Evolutionary conservation across 2,797 vertebrate genomes (phyloP).

Genomic region (Ctenosaura bakeri): DNA sequence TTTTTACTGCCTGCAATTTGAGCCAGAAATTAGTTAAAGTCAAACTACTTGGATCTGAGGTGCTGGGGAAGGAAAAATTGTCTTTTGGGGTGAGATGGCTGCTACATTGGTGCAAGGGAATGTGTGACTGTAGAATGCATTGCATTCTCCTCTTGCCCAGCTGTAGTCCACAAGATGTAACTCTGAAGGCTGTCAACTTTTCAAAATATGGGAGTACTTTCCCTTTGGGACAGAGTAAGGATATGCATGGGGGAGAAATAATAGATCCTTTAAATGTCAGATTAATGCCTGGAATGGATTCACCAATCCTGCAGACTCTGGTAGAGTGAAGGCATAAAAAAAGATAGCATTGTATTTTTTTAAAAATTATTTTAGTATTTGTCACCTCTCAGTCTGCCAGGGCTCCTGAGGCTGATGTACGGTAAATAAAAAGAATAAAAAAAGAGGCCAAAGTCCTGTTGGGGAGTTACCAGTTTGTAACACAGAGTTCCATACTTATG

Average conservation of each 20-base stretch:
- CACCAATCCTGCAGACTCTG: too few relatives aligned
- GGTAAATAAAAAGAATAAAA: too few relatives aligned
- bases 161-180: not conserved
- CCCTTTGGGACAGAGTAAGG: not conserved
- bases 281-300: too few relatives aligned
- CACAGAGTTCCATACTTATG: too few relatives aligned
- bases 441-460: too few relatives aligned
- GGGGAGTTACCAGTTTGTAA: too few relatives aligned
- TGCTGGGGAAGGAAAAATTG: too few relatives aligned
- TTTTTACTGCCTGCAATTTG: not conserved
- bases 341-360: too few relatives aligned
- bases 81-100: not conserved
- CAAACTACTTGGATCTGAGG: slow-evolving; percentile 13
- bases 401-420: too few relatives aligned
- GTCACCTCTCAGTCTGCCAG: too few relatives aligned
- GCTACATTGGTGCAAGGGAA: not conserved
- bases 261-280: too few relatives aligned
- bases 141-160: not conserved
- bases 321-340: slow-evolving; percentile 5
- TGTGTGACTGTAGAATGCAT: slow-evolving; percentile 1
- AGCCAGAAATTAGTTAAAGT: slow-evolving; percentile 12
- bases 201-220: not conserved
- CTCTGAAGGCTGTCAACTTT: not conserved
- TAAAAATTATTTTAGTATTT: too few relatives aligned
- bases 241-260: not conserved